These are phyloP conservation scores for Caenorhabditis sp. DNA, from an alignment of 2,888 invertebrate genomes.

Conservation along the genomic window DNA sequence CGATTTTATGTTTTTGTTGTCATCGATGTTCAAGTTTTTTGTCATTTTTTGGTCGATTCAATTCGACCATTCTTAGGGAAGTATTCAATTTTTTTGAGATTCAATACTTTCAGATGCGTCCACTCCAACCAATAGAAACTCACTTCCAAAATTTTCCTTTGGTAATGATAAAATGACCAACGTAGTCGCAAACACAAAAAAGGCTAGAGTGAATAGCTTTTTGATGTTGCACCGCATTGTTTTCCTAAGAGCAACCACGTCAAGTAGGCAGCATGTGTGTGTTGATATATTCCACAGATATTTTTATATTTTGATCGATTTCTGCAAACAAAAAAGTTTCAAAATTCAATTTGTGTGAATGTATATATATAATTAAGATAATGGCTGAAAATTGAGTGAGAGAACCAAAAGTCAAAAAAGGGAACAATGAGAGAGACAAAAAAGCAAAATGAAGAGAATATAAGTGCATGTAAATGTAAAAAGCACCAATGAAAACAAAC, in stretches of 20 bases:
- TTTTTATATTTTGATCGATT: too few species aligned
- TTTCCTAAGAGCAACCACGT: background rate
- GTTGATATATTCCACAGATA: too few species aligned
- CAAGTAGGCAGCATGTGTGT: background rate
- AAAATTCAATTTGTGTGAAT: too few species aligned
- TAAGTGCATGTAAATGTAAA: background rate
- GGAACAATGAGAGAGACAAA: background rate
- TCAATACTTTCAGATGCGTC: background rate
- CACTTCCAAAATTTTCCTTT: conserved; percentile 46
- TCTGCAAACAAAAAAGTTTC: conserved; percentile 9
- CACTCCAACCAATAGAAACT: conserved; percentile 13
- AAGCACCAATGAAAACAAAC: background rate
- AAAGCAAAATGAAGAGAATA: background rate
- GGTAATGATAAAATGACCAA: conserved; percentile 61
- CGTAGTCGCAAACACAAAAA: conserved; percentile 62
- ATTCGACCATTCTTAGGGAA: too few species aligned
- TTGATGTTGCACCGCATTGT: conserved; percentile 65
- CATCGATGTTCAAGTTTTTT: too few species aligned
- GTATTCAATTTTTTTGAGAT: background rate
- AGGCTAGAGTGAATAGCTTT: conserved; percentile 61
- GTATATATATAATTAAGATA: too few species aligned
- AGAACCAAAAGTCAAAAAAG: background rate
- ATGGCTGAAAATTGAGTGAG: too few species aligned
- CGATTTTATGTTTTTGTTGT: background rate
- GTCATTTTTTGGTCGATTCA: too few species aligned